Evolutionary conservation across 2,888 invertebrate genomes (phyloP).

Genomic region (Lycophotia porphyrea): DNA sequence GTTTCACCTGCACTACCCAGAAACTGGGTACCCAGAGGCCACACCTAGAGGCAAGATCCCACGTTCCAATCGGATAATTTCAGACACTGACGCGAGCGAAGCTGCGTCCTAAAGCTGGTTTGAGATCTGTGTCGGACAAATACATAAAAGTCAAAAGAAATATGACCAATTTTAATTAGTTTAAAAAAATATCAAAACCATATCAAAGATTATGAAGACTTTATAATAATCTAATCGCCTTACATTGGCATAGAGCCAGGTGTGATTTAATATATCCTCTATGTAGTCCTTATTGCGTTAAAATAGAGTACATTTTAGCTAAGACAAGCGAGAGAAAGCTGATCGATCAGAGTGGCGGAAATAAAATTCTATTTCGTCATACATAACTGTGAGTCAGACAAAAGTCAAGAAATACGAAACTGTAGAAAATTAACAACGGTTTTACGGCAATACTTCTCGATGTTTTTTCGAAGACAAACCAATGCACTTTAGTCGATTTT

Average conservation of each 20-base stretch:
- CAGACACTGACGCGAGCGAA: background rate
- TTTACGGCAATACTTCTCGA: background rate
- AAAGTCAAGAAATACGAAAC: constrained; percentile 7
- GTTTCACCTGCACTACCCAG: background rate
- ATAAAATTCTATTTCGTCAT: constrained; percentile 66
- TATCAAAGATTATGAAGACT: constrained; percentile 51
- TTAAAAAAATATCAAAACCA: constrained; percentile 44
- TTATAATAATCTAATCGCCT: constrained; percentile 56
- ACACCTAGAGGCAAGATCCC: background rate
- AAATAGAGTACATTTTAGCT: constrained; percentile 39
- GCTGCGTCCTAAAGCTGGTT: background rate
- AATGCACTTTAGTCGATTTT: background rate
- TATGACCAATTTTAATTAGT: constrained; percentile 2
- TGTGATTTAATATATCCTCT: constrained; percentile 32
- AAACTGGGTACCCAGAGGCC: background rate
- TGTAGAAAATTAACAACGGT: constrained; percentile 30
- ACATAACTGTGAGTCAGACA: constrained; percentile 49
- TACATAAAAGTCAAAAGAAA: background rate
- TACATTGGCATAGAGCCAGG: constrained; percentile 60
- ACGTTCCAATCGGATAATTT: background rate
- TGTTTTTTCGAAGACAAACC: background rate
- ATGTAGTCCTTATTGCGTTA: constrained; percentile 6
- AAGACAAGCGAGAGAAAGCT: constrained; percentile 60
- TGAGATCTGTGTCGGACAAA: background rate
- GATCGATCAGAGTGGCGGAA: constrained; percentile 61